A percentile compares a stretch with the other conserved stretches of the same genome.
Conservation (phyloP, 2,113 vertebrate species). For the Vidua chalybeata region DNA sequence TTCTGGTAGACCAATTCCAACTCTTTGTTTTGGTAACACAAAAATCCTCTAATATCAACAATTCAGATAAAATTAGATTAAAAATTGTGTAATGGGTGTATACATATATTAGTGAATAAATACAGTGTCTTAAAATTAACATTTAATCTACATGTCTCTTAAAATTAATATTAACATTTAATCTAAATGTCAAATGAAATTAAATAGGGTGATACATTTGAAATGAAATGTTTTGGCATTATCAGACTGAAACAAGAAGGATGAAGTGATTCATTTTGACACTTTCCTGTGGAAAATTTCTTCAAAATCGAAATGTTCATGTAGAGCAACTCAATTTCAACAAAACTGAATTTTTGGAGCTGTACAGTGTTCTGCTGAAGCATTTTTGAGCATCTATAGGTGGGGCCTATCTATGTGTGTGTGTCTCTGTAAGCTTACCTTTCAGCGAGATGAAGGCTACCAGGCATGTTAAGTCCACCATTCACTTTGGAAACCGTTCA, state of each 20-base stretch:
- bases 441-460: background rate
- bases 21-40: background rate
- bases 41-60: background rate
- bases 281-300: background rate
- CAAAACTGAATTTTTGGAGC: background rate
- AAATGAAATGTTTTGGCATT: conserved; percentile 31
- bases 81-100: background rate
- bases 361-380: background rate
- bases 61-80: background rate
- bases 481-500: background rate
- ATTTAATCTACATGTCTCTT: background rate
- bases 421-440: background rate
- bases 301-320: background rate
- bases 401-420: rapidly evolving
- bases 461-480: background rate
- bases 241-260: conserved; percentile 20
- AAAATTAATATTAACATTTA: background rate
- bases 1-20: background rate
- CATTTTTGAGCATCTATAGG: background rate
- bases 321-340: background rate
- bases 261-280: conserved; percentile 40
- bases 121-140: background rate
- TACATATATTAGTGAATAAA: background rate
- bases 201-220: background rate
- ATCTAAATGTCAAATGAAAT: background rate